Conservation (phyloP, 1,140 invertebrate genomes). For the Leptonema lineaticorne region DNA sequence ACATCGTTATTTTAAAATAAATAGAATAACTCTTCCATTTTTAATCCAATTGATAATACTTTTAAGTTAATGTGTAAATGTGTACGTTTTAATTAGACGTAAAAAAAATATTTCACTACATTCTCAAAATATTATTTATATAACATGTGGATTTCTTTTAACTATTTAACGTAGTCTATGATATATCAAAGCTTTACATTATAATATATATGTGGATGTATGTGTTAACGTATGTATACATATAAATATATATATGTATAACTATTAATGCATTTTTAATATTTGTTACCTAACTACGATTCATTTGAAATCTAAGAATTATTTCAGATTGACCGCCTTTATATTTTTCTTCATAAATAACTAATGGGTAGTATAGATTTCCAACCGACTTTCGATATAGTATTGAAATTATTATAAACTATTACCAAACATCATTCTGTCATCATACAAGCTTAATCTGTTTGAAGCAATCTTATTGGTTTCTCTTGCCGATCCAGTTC, state of each 20-base stretch:
- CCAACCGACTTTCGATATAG: background rate
- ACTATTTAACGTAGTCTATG: too few species aligned
- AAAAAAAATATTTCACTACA: too few species aligned
- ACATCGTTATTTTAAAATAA: too few species aligned
- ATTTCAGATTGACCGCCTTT: background rate
- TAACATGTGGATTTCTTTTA: too few species aligned
- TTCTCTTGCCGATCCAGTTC: slow-evolving; percentile 46
- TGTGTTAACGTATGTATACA: background rate
- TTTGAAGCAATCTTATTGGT: slow-evolving; percentile 51
- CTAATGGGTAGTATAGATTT: too few species aligned
- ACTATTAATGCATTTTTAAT: background rate
- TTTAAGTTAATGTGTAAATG: too few species aligned
- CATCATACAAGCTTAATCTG: slow-evolving; percentile 82
- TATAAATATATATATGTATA: background rate
- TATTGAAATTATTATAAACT: slow-evolving; percentile 45
- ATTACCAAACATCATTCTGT: slow-evolving; percentile 75
- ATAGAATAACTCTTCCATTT: too few species aligned
- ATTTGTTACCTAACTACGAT: background rate
- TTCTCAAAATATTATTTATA: too few species aligned
- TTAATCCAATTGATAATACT: too few species aligned
- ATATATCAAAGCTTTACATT: too few species aligned
- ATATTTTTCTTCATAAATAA: too few species aligned
- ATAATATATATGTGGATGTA: background rate
- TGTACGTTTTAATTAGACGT: too few species aligned
- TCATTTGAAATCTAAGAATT: background rate